These are phyloP conservation scores for Butastur rufipennis DNA, from an alignment of 2,113 vertebrate genomes.

Conservation along the genomic window DNA sequence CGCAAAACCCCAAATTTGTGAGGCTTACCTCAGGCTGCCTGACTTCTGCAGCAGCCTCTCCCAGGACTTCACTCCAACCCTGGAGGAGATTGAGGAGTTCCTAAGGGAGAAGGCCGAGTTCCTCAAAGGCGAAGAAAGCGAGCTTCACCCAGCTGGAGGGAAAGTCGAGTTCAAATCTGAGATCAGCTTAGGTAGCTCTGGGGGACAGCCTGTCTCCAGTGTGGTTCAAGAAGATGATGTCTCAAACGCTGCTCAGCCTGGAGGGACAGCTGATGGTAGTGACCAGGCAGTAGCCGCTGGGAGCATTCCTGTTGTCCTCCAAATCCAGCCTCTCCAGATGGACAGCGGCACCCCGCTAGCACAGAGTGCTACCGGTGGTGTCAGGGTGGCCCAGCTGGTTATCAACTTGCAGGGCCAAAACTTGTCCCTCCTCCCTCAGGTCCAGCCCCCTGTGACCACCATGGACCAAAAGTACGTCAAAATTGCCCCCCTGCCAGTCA, in stretches of 20 bases:
- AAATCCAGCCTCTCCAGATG: conserved; percentile 78
- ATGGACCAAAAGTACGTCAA: conserved; percentile 84
- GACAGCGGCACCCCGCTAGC: neutral
- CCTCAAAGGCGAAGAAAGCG: conserved; percentile 60
- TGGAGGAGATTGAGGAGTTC: conserved; percentile 91
- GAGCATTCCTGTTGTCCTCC: conserved; percentile 75
- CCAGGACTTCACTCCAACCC: conserved; percentile 79
- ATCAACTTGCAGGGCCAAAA: conserved; percentile 79
- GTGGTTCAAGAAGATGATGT: neutral
- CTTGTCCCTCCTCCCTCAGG: conserved; percentile 67
- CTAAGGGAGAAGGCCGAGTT: conserved; percentile 82
- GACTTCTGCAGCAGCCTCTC: conserved; percentile 74
- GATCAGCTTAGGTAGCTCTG: neutral
- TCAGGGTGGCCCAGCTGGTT: conserved; percentile 79
- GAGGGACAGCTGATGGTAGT: neutral
- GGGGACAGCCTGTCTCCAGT: neutral
- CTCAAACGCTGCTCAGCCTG: neutral
- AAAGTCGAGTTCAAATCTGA: neutral
- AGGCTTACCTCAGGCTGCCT: conserved; percentile 67
- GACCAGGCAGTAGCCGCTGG: neutral
- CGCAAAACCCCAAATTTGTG: conserved; percentile 36
- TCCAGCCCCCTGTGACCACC: neutral
- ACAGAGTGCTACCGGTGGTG: conserved; percentile 6
- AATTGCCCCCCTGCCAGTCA: conserved; percentile 82
- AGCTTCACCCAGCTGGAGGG: neutral